These are phyloP conservation scores for Ibidorhyncha struthersii DNA, from an alignment of 2,113 vertebrate genomes.

Conservation along the genomic window DNA sequence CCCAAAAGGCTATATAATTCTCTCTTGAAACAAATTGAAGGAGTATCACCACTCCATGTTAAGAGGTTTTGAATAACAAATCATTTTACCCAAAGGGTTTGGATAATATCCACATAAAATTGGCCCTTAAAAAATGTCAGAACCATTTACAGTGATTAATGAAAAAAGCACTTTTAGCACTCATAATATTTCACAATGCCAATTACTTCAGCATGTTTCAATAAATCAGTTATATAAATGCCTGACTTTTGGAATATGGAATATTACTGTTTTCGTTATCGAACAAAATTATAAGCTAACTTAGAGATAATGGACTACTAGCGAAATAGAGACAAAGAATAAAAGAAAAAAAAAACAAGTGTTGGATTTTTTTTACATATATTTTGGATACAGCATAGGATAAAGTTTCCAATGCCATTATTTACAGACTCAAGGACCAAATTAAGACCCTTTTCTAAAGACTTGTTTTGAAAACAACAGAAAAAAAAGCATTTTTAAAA, in stretches of 20 bases:
- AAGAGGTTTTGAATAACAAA: conserved; percentile 58
- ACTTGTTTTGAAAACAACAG: neutral
- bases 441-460: neutral
- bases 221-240: conserved; percentile 14
- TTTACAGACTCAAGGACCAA: neutral
- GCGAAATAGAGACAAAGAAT: neutral
- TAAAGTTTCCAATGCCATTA: neutral
- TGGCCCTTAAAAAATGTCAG: conserved; percentile 56
- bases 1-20: neutral
- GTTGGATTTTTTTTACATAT: neutral
- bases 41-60: neutral
- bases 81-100: conserved; percentile 47
- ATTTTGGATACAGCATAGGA: neutral
- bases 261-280: neutral
- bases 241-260: neutral
- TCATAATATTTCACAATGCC: conserved; percentile 26
- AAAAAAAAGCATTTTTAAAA: neutral
- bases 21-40: neutral
- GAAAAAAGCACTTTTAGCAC: conserved; percentile 23
- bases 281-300: neutral
- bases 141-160: conserved; percentile 50
- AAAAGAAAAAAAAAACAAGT: neutral
- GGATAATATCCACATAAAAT: conserved; percentile 49
- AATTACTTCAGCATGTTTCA: conserved; percentile 40
- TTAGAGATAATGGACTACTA: neutral